Conservation (phyloP, 2,797 vertebrate genomes). For the Triplophysa bombifrons region DNA sequence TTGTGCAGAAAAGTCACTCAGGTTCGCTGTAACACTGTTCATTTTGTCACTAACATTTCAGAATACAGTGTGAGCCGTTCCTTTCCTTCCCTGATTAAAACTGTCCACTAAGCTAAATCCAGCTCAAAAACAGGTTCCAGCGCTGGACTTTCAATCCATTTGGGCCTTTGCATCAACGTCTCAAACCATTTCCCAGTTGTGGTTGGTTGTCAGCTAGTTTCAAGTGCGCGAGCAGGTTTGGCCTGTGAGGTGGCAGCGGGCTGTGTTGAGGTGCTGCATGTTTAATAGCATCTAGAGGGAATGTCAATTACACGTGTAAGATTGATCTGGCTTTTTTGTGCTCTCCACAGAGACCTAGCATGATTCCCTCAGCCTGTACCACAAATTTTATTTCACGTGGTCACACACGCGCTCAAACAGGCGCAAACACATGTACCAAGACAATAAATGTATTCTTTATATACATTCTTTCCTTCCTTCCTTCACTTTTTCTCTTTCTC, state of each 20-base stretch:
- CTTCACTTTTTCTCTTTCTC: neutral
- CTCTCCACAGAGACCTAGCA: slow-evolving; percentile 28
- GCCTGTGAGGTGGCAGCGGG: slow-evolving; percentile 21
- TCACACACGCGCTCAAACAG: slow-evolving; percentile 18
- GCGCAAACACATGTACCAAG: neutral
- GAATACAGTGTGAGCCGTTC: slow-evolving; percentile 3
- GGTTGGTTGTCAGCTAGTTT: slow-evolving; percentile 52
- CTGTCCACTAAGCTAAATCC: slow-evolving; percentile 28
- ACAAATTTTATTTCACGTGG: neutral
- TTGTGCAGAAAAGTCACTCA: too few species aligned
- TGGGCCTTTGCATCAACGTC: slow-evolving; percentile 40
- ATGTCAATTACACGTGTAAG: slow-evolving; percentile 57
- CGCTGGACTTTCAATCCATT: slow-evolving; percentile 44
- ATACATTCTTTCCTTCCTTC: neutral
- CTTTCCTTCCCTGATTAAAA: slow-evolving; percentile 22
- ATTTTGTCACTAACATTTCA: neutral
- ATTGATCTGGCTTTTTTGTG: slow-evolving; percentile 51
- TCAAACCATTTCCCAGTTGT: slow-evolving; percentile 49
- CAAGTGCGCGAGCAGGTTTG: slow-evolving; percentile 40
- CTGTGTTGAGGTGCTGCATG: slow-evolving; percentile 52
- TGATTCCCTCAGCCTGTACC: slow-evolving; percentile 7
- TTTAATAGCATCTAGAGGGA: slow-evolving; percentile 59
- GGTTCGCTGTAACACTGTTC: neutral
- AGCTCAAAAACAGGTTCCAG: slow-evolving; percentile 9
- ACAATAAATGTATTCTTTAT: neutral